Evolutionary conservation across 2,888 invertebrate species (phyloP).

Genomic region (Disparrhopalites patrizii): DNA sequence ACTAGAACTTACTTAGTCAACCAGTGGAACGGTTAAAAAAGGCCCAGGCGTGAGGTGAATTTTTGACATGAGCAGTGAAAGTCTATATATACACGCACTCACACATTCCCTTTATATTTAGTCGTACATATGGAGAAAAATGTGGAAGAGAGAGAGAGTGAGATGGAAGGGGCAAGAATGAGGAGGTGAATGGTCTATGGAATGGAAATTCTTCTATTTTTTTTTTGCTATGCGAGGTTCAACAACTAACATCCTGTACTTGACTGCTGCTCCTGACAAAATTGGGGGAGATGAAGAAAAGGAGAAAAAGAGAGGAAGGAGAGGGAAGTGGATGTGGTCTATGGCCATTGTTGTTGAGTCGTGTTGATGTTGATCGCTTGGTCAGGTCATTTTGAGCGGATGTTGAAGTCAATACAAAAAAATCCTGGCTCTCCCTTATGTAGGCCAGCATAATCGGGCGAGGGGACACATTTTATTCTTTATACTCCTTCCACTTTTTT

Average conservation of each 20-base stretch:
- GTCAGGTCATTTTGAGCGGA: constrained; percentile 17
- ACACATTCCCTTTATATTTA: too few relatives aligned
- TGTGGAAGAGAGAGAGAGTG: not conserved
- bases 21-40: constrained; percentile 18
- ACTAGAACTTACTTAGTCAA: constrained; percentile 16
- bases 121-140: too few relatives aligned
- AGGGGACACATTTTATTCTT: not conserved
- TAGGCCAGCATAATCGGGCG: not conserved
- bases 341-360: constrained; percentile 17
- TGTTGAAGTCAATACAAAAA: constrained; percentile 11
- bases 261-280: too few relatives aligned
- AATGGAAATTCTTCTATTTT: constrained; percentile 4
- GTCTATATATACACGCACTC: too few relatives aligned
- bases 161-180: too few relatives aligned
- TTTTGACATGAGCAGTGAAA: constrained; percentile 9
- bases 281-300: not conserved
- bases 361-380: not conserved
- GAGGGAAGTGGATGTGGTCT: too few relatives aligned
- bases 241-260: too few relatives aligned
- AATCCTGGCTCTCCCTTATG: too few relatives aligned
- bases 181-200: too few relatives aligned
- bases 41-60: constrained; percentile 16
- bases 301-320: constrained; percentile 8
- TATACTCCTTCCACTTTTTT: not conserved
- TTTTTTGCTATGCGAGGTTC: too few relatives aligned